Evolutionary conservation across 2,888 invertebrate genomes (phyloP).

Genomic region (Spialia ferax): DNA sequence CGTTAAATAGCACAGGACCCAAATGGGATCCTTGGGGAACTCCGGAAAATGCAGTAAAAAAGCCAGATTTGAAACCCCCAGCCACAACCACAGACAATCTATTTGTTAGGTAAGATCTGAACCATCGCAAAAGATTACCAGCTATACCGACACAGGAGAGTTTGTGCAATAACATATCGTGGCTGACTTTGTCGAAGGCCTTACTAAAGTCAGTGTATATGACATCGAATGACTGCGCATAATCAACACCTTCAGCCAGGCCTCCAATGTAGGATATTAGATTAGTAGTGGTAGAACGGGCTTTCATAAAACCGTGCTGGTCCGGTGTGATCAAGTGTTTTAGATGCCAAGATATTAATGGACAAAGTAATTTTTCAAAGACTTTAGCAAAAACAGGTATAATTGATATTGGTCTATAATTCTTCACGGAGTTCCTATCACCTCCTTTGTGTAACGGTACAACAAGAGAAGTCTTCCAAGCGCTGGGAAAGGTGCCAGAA

Average conservation of each 20-base stretch:
- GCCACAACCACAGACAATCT: constrained; percentile 2
- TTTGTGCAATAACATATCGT: constrained; percentile 35
- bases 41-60: constrained; percentile 1
- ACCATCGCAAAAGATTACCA: constrained; percentile 27
- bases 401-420: background rate
- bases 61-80: background rate
- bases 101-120: background rate
- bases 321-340: background rate
- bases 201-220: constrained; percentile 44
- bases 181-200: constrained; percentile 43
- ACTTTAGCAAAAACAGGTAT: background rate
- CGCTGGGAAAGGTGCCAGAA: background rate
- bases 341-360: background rate
- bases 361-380: background rate
- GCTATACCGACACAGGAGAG: constrained; percentile 35
- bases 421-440: background rate
- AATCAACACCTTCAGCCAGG: constrained; percentile 32
- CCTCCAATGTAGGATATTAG: background rate
- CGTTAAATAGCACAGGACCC: constrained; percentile 1
- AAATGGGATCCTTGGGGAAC: constrained; percentile 4
- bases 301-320: background rate
- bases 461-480: background rate
- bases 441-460: background rate
- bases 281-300: background rate
- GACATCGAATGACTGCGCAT: constrained; percentile 30